Evolutionary conservation across 2,888 invertebrate genomes (phyloP).

Genomic region (Lysandra bellargus): DNA sequence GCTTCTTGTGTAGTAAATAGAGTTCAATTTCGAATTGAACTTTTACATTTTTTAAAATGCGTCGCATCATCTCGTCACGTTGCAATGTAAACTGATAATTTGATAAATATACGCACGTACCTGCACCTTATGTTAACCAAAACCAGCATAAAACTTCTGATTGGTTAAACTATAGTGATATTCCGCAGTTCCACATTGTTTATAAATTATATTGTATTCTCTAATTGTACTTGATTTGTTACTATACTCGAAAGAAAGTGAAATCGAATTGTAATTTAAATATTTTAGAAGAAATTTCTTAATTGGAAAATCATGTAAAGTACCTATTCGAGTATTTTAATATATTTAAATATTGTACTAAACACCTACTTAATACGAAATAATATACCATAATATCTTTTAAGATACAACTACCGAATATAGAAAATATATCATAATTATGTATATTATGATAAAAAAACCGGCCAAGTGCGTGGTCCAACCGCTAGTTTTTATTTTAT

Average conservation of each 20-base stretch:
- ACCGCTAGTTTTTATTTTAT: too few relatives aligned
- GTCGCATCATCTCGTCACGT: too few relatives aligned
- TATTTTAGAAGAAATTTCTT: constrained; percentile 9
- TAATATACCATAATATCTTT: constrained; percentile 11
- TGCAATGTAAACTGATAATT: too few relatives aligned
- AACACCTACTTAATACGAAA: constrained; percentile 15
- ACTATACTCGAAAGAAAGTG: not conserved
- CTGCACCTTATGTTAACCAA: too few relatives aligned
- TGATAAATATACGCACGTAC: too few relatives aligned
- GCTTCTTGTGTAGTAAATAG: too few relatives aligned
- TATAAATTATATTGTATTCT: not conserved
- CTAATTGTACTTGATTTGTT: not conserved
- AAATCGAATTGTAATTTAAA: not conserved
- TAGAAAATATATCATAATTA: not conserved
- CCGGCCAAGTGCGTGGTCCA: too few relatives aligned
- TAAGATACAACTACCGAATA: not conserved
- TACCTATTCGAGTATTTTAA: not conserved
- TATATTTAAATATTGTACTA: constrained; percentile 8
- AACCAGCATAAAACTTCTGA: too few relatives aligned
- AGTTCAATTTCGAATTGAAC: too few relatives aligned
- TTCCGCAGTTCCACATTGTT: not conserved
- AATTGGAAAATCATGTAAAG: constrained; percentile 16
- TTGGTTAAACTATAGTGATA: not conserved
- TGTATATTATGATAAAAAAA: not conserved
- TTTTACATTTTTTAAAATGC: too few relatives aligned